Evolutionary conservation across 2,888 invertebrate genomes (phyloP).

Genomic region (Dryobota labecula): DNA sequence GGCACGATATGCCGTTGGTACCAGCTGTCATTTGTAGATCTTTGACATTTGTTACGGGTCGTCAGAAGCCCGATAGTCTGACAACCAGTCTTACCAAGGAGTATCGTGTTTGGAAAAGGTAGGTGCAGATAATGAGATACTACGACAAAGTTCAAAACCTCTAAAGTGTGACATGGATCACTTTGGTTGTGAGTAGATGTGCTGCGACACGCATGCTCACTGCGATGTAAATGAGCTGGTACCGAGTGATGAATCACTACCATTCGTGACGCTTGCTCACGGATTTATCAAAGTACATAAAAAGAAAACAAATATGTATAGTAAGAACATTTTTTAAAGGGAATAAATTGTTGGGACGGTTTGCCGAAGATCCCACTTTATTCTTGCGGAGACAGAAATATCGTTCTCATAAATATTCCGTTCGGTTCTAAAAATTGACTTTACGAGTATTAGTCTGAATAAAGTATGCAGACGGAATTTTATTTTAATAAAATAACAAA

Average conservation of each 20-base stretch:
- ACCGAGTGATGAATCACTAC: conserved; percentile 20
- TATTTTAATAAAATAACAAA: conserved; percentile 40
- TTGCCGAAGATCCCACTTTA: conserved; percentile 44
- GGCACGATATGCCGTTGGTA: too few species aligned
- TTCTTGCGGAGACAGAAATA: conserved; percentile 53
- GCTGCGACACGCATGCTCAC: conserved; percentile 28
- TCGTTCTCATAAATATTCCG: conserved; percentile 52
- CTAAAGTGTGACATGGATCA: conserved; percentile 15
- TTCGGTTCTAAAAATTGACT: conserved; percentile 52
- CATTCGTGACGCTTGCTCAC: conserved; percentile 36
- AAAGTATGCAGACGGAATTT: conserved; percentile 52
- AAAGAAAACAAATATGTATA: conserved; percentile 39
- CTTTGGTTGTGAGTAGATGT: neutral
- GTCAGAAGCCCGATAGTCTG: too few species aligned
- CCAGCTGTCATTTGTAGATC: too few species aligned
- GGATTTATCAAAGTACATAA: conserved; percentile 41
- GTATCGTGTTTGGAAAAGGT: too few species aligned
- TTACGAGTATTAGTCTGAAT: conserved; percentile 50
- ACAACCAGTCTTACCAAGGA: too few species aligned
- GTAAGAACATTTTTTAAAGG: conserved; percentile 39
- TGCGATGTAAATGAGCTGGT: conserved; percentile 39
- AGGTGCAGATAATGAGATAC: too few species aligned
- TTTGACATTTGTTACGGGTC: too few species aligned
- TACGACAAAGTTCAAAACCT: neutral
- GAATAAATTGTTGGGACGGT: conserved; percentile 33